phyloP scores from a whole-genome alignment of 2,113 vertebrate genomes.

The Galeopterus variegatus region DNA sequence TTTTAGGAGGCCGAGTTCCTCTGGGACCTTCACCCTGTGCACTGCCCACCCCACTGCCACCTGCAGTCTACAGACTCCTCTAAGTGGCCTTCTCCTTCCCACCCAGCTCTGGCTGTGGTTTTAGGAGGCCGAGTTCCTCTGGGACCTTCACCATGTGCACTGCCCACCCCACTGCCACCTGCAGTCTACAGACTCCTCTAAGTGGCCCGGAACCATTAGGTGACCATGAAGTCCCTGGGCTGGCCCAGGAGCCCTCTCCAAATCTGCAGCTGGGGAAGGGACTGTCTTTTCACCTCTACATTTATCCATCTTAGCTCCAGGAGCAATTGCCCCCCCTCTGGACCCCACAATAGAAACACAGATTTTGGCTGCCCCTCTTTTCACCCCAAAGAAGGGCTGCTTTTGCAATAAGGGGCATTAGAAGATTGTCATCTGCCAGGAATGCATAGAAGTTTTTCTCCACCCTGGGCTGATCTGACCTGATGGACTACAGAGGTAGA shows the following conservation, averaged over 20 bases:
- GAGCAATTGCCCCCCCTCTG: conserved; percentile 83
- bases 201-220: neutral
- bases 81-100: neutral
- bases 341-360: conserved; percentile 90
- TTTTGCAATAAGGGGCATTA: conserved; percentile 84
- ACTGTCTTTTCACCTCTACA: conserved; percentile 82
- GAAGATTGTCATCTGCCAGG: conserved; percentile 84
- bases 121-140: neutral
- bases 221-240: neutral
- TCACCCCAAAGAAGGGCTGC: conserved; percentile 90
- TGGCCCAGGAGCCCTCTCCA: neutral
- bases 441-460: conserved; percentile 81
- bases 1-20: neutral
- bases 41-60: accelerated
- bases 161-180: accelerated
- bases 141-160: neutral
- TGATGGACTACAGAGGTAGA: conserved; percentile 72
- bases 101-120: conserved; percentile 23
- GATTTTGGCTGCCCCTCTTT: conserved; percentile 93
- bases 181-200: neutral
- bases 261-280: conserved; percentile 70
- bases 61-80: neutral
- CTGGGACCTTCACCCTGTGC: neutral
- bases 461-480: conserved; percentile 77
- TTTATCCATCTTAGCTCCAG: conserved; percentile 76